Base-by-base conservation (phyloP, 1,140 invertebrate genomes). In the Dufourea novaeangliae region DNA sequence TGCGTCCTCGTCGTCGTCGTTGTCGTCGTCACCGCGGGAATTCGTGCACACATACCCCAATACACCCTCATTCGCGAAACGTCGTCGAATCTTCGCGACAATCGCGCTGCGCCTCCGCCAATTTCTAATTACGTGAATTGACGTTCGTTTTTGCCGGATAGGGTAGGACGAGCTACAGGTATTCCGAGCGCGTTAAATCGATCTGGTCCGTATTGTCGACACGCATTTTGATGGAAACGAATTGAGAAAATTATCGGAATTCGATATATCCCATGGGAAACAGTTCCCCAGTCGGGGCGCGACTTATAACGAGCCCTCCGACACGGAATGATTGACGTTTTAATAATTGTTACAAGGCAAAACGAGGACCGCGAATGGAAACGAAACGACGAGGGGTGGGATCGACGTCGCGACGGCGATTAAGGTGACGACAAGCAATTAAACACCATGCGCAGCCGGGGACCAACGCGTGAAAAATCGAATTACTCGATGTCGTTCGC, bases 191-290 rank as follows among this genome's bases (percentile, higher is more conserved):
- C 29, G 66, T 34, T 61, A 70, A 70, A 77, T 77, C 74, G 74
- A 50, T 25, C 29, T 56, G 41, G n/a, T n/a, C n/a, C 66, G 29
- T 32, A 61, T 69, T 52, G 46, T 73, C 54, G 50, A 67, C 37
- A 57, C 22, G 50, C 63, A 56, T 56, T 56, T 56, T 74, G 67
- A 74, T 67, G 72, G 50, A 67, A 74, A 67, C 72, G 46, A 56
- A 63, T 50, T 20, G 62, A 52, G 32, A 56, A 67, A 67, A 54
- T 67, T 74, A 74, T 74, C 72, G 72, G 37, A 67, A 74, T 52
- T 34, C 61, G 72, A 74, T 74, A 74, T 67, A 56, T 56, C 50
- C 25, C 25, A 8, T 20, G 61, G 64, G 44, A 20, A 57, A 57
- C 27, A 57, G 14, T 32, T 32, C 25, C 14, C 20, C 10, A 14